A percentile compares a stretch with the other conserved stretches of the same genome.
phyloP scores from a whole-genome alignment of 2,113 vertebrate genomes.

The Chionomys nivalis region DNA sequence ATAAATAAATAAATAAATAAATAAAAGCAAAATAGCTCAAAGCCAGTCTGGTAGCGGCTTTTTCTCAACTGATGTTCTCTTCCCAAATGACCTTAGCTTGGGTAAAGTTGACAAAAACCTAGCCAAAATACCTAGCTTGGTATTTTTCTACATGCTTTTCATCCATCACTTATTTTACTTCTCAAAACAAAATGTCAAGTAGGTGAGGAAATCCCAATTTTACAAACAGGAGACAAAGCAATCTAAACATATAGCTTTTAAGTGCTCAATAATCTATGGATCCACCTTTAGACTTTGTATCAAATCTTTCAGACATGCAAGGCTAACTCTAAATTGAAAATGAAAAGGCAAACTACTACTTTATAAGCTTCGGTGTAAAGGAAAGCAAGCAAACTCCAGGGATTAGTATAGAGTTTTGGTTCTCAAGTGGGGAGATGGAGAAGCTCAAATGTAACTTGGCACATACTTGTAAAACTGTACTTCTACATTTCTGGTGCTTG shows the following conservation, averaged over 20 bases:
- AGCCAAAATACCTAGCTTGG: neutral
- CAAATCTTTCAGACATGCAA: neutral
- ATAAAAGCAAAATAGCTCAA: neutral
- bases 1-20: too few species aligned
- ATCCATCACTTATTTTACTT: conserved; percentile 11
- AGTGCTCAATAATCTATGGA: neutral
- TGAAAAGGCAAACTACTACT: neutral
- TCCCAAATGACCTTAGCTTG: neutral
- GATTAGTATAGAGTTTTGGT: neutral
- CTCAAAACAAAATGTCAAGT: conserved; percentile 33
- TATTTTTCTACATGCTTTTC: neutral
- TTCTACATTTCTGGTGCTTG: neutral
- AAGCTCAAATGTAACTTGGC: neutral
- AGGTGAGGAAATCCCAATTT: conserved; percentile 6
- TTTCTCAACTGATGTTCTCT: neutral
- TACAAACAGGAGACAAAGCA: neutral
- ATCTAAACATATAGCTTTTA: neutral
- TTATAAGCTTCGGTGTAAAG: neutral
- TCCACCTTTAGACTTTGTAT: neutral
- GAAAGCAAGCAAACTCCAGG: neutral
- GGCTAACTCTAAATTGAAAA: neutral
- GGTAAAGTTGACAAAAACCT: neutral
- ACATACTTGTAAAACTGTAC: neutral
- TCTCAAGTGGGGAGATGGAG: neutral
- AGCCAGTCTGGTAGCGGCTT: neutral